Base-by-base conservation (phyloP, 2,888 invertebrate species). In the Mycalesis mineus region DNA sequence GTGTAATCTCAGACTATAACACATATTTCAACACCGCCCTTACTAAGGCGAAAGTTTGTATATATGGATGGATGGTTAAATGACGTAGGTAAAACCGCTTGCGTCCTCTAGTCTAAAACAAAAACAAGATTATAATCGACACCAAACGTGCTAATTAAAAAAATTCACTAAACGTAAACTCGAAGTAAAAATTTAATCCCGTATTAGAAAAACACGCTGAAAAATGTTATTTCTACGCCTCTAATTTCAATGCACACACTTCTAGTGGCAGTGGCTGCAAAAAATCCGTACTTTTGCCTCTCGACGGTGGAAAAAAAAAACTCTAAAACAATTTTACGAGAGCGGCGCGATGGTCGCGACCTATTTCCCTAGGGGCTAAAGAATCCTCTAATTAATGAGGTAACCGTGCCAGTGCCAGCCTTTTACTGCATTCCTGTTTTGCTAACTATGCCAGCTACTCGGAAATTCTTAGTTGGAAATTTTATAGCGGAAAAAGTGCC, bases 361-460 rank as follows among this genome's bases (percentile, higher is more conserved):
- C 58, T 54, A 56, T 58, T 56, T 55, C 48, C 57, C 60, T 48
- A 58, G 45, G 33, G 55, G 53, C 39, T 56, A 56, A 58, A 62
- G 62, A 62, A 62, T 55, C 58, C 52, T 58, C 55, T 62, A 60
- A 60, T 62, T 62, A 60, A 62, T 53, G 60, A 62, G 60, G 37
- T 62, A 62, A 60, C 57, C 47, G 58, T 60, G 57, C 58, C 57
- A 54, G 55, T 60, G 55, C 58, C 57, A 54, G 55, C 50, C 55
- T 58, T 57, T 62, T 50, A 22, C 41, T 52, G 42, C 41, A 56
- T 55, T 49, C 45, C 37, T 40, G 48, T 52, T 57, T 42, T 39
- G 40, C 45, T 51, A 47, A 55, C 28, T 45, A 31, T 40, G 29
- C 11, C 56, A 61, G 64, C 53, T 68, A 72, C 72, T 67, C 33